These are phyloP conservation scores for Amiota communis DNA, from an alignment of 2,888 invertebrate species.

Conservation along the genomic window DNA sequence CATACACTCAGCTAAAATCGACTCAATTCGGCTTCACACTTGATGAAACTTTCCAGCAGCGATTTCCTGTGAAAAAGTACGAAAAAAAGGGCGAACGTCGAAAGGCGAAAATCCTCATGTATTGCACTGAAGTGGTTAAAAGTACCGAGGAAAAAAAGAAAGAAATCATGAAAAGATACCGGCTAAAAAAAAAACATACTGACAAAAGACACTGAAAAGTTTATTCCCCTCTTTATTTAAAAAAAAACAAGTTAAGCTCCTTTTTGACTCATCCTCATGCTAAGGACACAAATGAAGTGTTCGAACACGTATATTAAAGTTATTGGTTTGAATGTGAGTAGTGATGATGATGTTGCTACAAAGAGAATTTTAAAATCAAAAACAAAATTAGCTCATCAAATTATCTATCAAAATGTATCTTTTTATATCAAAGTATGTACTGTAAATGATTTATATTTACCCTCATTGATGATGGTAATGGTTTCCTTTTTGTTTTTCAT, in stretches of 20 bases:
- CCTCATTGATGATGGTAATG: no score
- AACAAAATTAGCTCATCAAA: no score
- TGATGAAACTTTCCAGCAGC: slow-evolving; percentile 19
- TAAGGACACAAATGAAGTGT: background rate
- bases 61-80: background rate
- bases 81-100: background rate
- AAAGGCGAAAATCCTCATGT: background rate
- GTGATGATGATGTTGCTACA: no score
- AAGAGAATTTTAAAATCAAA: no score
- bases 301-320: no score
- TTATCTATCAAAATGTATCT: no score
- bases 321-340: no score
- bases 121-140: slow-evolving; percentile 45
- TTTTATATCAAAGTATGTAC: no score
- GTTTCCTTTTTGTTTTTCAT: background rate
- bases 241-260: background rate
- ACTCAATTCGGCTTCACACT: slow-evolving; percentile 41
- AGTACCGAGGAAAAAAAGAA: slow-evolving; percentile 28
- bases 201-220: slow-evolving; percentile 56
- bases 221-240: background rate
- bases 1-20: slow-evolving; percentile 29
- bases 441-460: no score
- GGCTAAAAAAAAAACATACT: slow-evolving; percentile 38
- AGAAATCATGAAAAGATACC: no score
- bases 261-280: background rate